These are phyloP conservation scores for Epinotia nisella DNA, from an alignment of 2,888 invertebrate species.

Conservation along the genomic window DNA sequence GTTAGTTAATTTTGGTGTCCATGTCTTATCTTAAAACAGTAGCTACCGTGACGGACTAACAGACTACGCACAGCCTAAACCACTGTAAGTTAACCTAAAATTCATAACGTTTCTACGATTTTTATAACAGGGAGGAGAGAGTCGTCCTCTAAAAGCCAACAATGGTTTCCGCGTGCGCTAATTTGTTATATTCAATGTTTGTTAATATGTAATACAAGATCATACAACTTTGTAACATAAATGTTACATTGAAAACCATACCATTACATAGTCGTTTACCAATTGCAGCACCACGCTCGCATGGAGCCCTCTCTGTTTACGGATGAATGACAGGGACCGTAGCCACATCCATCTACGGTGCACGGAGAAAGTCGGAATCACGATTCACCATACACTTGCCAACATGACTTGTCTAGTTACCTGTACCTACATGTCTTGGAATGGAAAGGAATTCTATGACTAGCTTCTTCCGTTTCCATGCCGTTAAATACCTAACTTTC, in stretches of 20 bases:
- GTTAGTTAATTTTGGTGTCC: background rate
- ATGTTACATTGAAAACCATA: background rate
- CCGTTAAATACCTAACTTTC: constrained; percentile 2
- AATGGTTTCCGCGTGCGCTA: too few species aligned
- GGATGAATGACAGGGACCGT: constrained; percentile 48
- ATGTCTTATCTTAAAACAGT: background rate
- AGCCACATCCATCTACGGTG: constrained; percentile 50
- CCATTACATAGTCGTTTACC: background rate
- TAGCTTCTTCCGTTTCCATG: constrained; percentile 8
- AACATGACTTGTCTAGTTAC: constrained; percentile 32
- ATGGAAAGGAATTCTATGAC: constrained; percentile 18
- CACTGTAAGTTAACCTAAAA: background rate
- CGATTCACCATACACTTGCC: constrained; percentile 38
- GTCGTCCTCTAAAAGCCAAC: too few species aligned
- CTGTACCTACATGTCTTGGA: constrained; percentile 26
- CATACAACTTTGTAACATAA: background rate
- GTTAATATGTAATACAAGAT: too few species aligned
- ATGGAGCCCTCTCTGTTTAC: constrained; percentile 45
- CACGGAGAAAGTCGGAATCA: constrained; percentile 51
- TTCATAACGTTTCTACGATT: background rate
- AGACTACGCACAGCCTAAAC: too few species aligned
- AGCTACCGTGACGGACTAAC: background rate
- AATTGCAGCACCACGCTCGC: background rate
- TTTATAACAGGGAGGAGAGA: too few species aligned
- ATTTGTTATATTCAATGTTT: too few species aligned